Evolutionary conservation across 1,140 invertebrate genomes (phyloP).

Genomic region (Caenorhabditis brenneri): DNA sequence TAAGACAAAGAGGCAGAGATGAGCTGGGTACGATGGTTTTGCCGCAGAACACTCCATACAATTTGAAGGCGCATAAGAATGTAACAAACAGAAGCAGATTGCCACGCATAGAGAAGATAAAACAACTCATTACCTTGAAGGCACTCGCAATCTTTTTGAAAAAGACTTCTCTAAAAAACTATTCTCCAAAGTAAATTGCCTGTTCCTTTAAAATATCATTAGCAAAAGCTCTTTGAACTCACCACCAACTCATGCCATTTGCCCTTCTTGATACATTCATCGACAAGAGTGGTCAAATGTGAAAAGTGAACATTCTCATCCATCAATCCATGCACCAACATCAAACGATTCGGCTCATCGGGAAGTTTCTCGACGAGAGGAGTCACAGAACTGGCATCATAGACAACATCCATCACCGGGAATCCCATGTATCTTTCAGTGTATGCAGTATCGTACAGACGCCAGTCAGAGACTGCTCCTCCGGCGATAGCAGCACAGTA

Average conservation of each 20-base stretch:
- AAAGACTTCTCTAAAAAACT: no score
- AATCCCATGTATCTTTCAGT: conserved; percentile 92
- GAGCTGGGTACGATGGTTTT: background rate
- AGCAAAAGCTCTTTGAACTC: no score
- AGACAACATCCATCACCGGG: conserved; percentile 79
- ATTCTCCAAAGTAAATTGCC: no score
- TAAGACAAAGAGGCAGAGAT: background rate
- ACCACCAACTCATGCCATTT: conserved; percentile 89
- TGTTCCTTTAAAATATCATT: no score
- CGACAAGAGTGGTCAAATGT: conserved; percentile 89
- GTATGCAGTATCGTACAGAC: conserved; percentile 91
- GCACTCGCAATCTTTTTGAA: no score
- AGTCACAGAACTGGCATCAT: conserved; percentile 80
- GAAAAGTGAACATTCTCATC: conserved; percentile 99
- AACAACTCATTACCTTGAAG: no score
- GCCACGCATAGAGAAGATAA: no score
- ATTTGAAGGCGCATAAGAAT: no score
- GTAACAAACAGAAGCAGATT: no score
- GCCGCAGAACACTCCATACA: no score
- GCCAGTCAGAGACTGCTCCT: conserved; percentile 95
- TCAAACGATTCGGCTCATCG: conserved; percentile 87
- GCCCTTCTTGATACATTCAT: conserved; percentile 85
- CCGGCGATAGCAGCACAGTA: conserved; percentile 81
- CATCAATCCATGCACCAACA: conserved; percentile 96
- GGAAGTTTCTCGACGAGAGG: conserved; percentile 85